Percentiles rank a stretch among this genome's conserved stretches.
Evolutionary conservation across 2,113 vertebrate species (phyloP).

Genomic region (Delphinapterus leucas): DNA sequence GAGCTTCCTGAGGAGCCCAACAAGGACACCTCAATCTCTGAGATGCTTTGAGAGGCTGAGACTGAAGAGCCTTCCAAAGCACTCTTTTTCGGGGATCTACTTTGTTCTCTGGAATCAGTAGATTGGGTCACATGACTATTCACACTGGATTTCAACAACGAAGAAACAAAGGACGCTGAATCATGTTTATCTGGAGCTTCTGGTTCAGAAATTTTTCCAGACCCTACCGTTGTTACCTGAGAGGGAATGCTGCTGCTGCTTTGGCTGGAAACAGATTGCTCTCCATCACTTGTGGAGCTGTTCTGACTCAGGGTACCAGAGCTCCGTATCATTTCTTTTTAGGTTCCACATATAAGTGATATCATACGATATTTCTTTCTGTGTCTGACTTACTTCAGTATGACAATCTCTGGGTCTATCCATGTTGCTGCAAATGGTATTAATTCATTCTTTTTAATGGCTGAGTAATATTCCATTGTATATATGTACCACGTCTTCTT

Average conservation of each 20-base stretch:
- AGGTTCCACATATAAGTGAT: too few species aligned
- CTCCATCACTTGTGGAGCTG: constrained; percentile 46
- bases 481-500: too few species aligned
- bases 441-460: too few species aligned
- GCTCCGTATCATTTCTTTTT: background rate
- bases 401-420: too few species aligned
- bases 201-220: constrained; percentile 69
- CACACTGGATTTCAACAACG: constrained; percentile 74
- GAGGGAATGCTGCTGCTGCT: constrained; percentile 51
- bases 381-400: too few species aligned
- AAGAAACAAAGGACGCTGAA: constrained; percentile 52
- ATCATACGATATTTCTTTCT: too few species aligned
- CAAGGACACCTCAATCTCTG: constrained; percentile 63
- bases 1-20: constrained; percentile 57
- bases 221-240: constrained; percentile 47
- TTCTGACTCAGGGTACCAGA: constrained; percentile 23
- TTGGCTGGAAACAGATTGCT: constrained; percentile 48
- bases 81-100: constrained; percentile 74
- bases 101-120: constrained; percentile 72
- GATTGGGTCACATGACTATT: constrained; percentile 70
- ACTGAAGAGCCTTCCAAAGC: constrained; percentile 46
- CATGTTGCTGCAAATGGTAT: too few species aligned
- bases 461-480: too few species aligned
- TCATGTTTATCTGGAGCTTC: constrained; percentile 74
- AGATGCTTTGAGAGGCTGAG: background rate